Evolutionary conservation across 2,113 vertebrate genomes (phyloP).

Genomic region (Lophura nycthemera): DNA sequence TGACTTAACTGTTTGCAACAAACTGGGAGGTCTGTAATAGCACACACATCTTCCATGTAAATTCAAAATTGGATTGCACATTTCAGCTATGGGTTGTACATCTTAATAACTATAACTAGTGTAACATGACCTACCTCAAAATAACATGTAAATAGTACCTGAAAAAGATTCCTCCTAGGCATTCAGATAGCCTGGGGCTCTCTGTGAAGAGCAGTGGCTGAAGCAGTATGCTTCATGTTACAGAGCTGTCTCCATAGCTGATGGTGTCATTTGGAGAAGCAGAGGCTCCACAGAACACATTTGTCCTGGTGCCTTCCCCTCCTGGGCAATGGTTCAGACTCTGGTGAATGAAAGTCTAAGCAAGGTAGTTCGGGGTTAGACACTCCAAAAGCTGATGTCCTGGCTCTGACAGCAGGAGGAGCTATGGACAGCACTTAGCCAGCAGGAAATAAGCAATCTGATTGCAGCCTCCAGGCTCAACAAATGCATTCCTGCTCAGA

Average conservation of each 20-base stretch:
- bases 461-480: neutral
- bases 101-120: neutral
- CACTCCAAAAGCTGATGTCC: neutral
- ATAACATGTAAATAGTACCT: neutral
- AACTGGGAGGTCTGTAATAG: slow-evolving; percentile 6
- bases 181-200: neutral
- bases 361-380: neutral
- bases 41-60: neutral
- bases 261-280: neutral
- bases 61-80: neutral
- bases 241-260: neutral
- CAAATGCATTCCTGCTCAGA: neutral
- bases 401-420: too few species aligned
- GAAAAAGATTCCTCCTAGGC: neutral
- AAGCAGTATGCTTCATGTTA: neutral
- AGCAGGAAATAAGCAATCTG: neutral
- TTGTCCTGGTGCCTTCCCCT: neutral
- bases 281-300: accelerated
- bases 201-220: neutral
- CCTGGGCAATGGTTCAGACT: neutral
- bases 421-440: neutral
- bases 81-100: neutral
- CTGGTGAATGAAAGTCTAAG: neutral
- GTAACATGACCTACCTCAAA: neutral
- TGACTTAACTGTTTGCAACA: neutral